Percentiles rank a stretch among this genome's conserved stretches.
Evolutionary conservation across 2,888 invertebrate species (phyloP).

Genomic region (Mythimna loreyi): DNA sequence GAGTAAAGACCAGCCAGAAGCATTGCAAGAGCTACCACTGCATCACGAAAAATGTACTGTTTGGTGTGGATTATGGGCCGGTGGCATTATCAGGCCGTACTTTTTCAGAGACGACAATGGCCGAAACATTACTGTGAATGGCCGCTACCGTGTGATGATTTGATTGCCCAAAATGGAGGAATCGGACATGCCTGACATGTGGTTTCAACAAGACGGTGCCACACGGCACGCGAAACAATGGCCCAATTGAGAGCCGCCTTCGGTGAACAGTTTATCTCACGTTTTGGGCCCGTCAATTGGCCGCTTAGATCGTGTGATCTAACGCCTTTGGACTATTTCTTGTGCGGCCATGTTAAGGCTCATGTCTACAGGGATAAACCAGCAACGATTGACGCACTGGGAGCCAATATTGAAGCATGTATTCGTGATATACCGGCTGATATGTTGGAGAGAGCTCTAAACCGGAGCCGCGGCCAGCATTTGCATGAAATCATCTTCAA

Average conservation of each 20-base stretch:
- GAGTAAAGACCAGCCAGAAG: constrained; percentile 41
- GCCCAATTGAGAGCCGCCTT: too few species aligned
- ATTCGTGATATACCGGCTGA: constrained; percentile 20
- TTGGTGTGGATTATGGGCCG: constrained; percentile 75
- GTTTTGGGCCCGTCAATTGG: constrained; percentile 24
- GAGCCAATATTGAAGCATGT: constrained; percentile 21
- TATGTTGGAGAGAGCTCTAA: constrained; percentile 11
- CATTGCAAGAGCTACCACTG: constrained; percentile 51
- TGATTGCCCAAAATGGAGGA: constrained; percentile 42
- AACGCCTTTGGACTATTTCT: constrained; percentile 18
- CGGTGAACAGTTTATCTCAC: too few species aligned
- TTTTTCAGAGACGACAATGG: constrained; percentile 15
- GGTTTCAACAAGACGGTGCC: constrained; percentile 43
- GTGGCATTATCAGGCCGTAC: constrained; percentile 71
- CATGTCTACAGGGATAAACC: too few species aligned
- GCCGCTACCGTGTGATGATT: neutral
- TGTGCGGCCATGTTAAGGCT: constrained; percentile 13
- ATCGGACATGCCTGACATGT: constrained; percentile 37
- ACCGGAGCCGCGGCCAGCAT: constrained; percentile 3
- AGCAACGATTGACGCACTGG: constrained; percentile 21
- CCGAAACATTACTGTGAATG: constrained; percentile 19
- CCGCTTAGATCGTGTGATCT: constrained; percentile 44
- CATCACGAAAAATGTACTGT: constrained; percentile 73
- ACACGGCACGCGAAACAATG: constrained; percentile 40
- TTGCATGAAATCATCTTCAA: too few species aligned